Evolutionary conservation across 2,888 invertebrate genomes (phyloP).

Genomic region (Magallana nippona): DNA sequence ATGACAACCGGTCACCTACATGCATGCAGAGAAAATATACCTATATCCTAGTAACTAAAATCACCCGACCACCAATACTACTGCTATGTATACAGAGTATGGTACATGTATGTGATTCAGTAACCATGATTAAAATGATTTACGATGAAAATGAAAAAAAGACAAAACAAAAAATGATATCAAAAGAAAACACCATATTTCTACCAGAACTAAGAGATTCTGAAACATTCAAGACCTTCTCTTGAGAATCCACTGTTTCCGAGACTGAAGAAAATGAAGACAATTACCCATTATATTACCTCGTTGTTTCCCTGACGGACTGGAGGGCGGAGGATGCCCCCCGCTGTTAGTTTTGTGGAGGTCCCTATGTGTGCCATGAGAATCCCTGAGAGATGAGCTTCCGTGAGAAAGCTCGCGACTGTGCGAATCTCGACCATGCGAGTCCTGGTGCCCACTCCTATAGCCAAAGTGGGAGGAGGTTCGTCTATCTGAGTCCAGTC

Average conservation of each 20-base stretch:
- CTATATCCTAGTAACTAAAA: background rate
- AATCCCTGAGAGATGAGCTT: slow-evolving; percentile 37
- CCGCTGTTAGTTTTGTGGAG: slow-evolving; percentile 41
- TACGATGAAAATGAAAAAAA: background rate
- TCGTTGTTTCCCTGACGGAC: slow-evolving; percentile 48
- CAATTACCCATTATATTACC: slow-evolving; percentile 53
- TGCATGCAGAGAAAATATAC: background rate
- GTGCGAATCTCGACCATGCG: slow-evolving; percentile 30
- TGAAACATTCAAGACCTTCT: background rate
- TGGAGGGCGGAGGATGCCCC: slow-evolving; percentile 35
- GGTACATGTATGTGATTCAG: background rate
- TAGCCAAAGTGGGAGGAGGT: background rate
- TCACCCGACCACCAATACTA: background rate
- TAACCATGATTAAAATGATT: background rate
- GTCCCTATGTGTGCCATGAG: slow-evolving; percentile 44
- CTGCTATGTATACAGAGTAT: background rate
- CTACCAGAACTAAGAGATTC: background rate
- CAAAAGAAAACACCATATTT: background rate
- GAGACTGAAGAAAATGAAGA: slow-evolving; percentile 36
- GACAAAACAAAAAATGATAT: background rate
- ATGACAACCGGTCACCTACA: background rate
- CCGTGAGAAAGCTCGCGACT: slow-evolving; percentile 12
- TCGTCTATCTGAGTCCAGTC: slow-evolving; percentile 48
- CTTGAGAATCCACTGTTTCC: background rate
- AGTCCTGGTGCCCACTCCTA: background rate